Percentiles rank a stretch among this genome's conserved stretches.
Conservation (phyloP, 2,113 vertebrate genomes). For the Scopus umbretta region DNA sequence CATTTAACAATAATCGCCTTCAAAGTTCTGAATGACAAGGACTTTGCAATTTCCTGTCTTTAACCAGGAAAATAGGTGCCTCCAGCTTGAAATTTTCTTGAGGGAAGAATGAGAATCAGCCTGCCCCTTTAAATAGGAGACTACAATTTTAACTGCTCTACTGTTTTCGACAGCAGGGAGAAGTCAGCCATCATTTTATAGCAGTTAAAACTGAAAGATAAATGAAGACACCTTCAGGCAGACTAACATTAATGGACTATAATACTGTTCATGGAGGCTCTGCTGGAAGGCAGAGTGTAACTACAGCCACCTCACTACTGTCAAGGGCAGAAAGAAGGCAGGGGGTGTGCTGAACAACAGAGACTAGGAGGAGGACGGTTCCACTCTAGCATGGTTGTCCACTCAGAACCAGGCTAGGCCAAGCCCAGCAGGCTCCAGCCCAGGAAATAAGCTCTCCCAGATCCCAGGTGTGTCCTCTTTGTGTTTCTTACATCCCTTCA, state of each 20-base stretch:
- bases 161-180: neutral
- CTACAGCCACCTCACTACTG: neutral
- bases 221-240: neutral
- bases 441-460: neutral
- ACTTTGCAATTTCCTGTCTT: neutral
- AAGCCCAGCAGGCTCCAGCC: neutral
- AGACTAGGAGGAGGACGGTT: neutral
- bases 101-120: neutral
- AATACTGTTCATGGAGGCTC: neutral
- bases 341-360: neutral
- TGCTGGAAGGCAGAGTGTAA: neutral
- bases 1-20: neutral
- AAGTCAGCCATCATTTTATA: neutral
- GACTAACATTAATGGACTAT: neutral
- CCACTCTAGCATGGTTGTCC: neutral
- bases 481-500: neutral
- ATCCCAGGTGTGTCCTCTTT: neutral
- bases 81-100: neutral
- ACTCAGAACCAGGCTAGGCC: neutral
- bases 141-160: neutral
- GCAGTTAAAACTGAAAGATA: neutral
- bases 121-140: neutral
- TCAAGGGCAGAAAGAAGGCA: neutral
- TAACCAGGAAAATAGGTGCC: neutral
- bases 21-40: neutral